Evolutionary conservation across 2,797 vertebrate species (phyloP), one percentile per base, ranked within the genome.

Genomic region (Microchirus variegatus): DNA sequence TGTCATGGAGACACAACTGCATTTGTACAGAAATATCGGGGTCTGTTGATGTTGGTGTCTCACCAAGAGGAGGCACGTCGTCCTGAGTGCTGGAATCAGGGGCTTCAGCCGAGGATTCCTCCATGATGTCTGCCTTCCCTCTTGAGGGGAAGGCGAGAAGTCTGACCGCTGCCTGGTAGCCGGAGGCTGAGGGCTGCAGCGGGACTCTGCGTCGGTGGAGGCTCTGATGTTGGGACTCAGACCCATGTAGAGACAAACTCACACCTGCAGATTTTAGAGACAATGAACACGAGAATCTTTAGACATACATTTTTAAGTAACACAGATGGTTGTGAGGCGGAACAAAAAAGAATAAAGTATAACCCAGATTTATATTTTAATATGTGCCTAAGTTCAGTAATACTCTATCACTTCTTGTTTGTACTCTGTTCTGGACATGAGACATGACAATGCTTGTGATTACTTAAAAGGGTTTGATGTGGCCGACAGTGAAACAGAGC

Each of bases 171-270:
- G 90, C 87, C 58, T 64, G 83, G 85, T 36, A 81, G 79, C 81
- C 91, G 47, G 92, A 91, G 64, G 85, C 86, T 46, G 82, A 84
- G 82, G 87, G 88, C 82, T 87, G 93, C 80, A 69, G 83, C 52
- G 81, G 88, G 88, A 90, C 90, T 83, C 89, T 92, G 93, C 80
- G 92, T 88, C 85, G 91, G 80, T 92, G 90, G 85, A 89, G 91
- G 86, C 91, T 90, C 88, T 89, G 92, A 49, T 78, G 86, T 80
- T 77, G 10, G 77, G 93, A 93, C 93, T 96, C 95, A 94, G 92
- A 95, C 95, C 95, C 95, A 96, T 96, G 94, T 92, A 96, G 93
- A 94, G 94, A 95, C 62, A 94, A 91, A 90, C 94, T 96, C 93
- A 95, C 90, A 93, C 94, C 96, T 97, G 69, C 3, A 47, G 31